Evolutionary conservation across 2,797 vertebrate genomes (phyloP).

Genomic region (Centropyge bicolor): DNA sequence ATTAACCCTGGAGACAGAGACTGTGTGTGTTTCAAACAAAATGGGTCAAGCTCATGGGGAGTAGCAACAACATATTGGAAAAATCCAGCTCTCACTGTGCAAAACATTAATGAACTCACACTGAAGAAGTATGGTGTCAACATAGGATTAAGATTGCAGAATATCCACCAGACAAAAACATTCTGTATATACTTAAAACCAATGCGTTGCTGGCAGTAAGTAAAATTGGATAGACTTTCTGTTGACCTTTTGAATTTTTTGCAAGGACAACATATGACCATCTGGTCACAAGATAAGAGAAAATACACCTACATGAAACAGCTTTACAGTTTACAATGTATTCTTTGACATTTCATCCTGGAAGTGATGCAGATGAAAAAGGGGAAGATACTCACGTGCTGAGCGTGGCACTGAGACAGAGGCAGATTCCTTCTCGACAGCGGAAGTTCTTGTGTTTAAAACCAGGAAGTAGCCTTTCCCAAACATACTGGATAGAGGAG

Average conservation of each 20-base stretch:
- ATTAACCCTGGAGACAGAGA: conserved; percentile 66
- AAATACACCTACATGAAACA: background rate
- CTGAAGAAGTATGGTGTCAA: background rate
- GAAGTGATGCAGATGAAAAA: conserved; percentile 27
- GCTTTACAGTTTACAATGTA: background rate
- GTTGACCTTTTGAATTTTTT: background rate
- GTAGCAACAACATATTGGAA: background rate
- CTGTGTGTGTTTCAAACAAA: conserved; percentile 54
- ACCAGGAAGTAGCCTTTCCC: conserved; percentile 92
- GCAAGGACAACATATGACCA: background rate
- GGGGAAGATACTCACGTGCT: conserved; percentile 88
- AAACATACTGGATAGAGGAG: conserved; percentile 87
- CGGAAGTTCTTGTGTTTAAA: conserved; percentile 99
- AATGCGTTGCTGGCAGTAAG: background rate
- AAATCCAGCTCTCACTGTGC: background rate
- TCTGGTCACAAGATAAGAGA: background rate
- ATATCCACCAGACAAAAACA: background rate
- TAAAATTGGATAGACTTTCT: background rate
- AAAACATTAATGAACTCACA: background rate
- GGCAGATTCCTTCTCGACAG: conserved; percentile 94
- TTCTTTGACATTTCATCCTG: conserved; percentile 23
- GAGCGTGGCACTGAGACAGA: conserved; percentile 93
- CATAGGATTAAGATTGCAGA: background rate
- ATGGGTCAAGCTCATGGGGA: conserved; percentile 21
- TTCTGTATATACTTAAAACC: background rate